Conservation (phyloP, 2,113 vertebrate genomes). For the Grammatotria lemairii region DNA sequence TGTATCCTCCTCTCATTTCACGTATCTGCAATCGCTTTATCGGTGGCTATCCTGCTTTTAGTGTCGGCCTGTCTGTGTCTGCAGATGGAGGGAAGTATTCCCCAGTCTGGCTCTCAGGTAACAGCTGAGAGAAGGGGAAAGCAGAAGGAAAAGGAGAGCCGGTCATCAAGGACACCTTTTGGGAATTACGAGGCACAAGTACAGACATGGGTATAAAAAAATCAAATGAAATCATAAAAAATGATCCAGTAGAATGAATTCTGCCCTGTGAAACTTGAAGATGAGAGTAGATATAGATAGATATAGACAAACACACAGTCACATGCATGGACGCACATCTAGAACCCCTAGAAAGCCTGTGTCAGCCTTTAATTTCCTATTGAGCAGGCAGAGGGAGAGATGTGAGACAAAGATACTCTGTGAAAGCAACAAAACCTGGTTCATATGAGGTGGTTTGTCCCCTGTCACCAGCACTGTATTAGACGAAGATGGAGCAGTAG, state of each 20-base stretch:
- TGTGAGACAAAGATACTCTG: neutral
- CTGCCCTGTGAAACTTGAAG: neutral
- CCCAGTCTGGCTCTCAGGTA: constrained; percentile 40
- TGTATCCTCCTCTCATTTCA: constrained; percentile 12
- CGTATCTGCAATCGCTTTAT: constrained; percentile 31
- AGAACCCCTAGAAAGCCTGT: neutral
- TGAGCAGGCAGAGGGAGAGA: neutral
- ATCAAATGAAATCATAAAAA: neutral
- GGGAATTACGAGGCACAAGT: neutral
- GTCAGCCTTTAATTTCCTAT: neutral
- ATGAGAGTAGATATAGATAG: neutral
- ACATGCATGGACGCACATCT: neutral
- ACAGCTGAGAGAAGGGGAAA: neutral
- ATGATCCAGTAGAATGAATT: neutral
- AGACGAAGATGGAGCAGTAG: neutral
- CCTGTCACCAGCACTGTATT: neutral
- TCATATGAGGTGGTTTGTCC: neutral
- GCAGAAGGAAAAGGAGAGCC: neutral
- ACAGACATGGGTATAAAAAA: neutral
- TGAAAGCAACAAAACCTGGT: neutral
- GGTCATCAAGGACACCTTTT: constrained; percentile 45
- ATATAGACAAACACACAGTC: neutral
- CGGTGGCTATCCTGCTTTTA: constrained; percentile 14
- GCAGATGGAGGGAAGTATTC: constrained; percentile 35
- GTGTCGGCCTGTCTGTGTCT: constrained; percentile 30